These are phyloP conservation scores for Rhimphoctona megacephalus DNA, from an alignment of 2,888 invertebrate species.

Conservation along the genomic window DNA sequence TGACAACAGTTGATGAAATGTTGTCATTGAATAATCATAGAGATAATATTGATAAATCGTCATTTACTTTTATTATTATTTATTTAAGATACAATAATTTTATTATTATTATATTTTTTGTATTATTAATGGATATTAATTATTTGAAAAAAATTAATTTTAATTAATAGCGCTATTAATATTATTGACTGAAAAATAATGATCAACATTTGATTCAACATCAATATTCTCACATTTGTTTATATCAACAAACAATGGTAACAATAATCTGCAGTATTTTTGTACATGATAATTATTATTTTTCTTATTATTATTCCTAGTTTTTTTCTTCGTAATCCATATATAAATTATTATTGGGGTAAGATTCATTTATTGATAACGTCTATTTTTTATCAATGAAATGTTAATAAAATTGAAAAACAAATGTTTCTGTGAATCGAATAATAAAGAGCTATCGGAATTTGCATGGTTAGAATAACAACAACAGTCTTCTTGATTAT, in stretches of 20 bases:
- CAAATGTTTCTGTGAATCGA: neutral
- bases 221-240: neutral
- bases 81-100: too few relatives aligned
- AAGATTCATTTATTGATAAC: neutral
- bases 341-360: neutral
- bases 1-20: neutral
- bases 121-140: neutral
- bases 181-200: neutral
- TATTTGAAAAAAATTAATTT: neutral
- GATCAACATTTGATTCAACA: neutral
- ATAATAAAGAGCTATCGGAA: neutral
- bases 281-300: neutral
- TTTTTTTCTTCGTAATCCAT: neutral
- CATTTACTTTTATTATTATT: too few relatives aligned
- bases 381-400: neutral
- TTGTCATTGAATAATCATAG: neutral
- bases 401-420: neutral
- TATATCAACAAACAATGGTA: neutral
- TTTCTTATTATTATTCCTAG: neutral
- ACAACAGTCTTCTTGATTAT: neutral
- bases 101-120: too few relatives aligned
- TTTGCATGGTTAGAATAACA: neutral
- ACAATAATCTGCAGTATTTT: neutral
- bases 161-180: neutral
- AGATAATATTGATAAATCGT: neutral